Evolutionary conservation across 2,797 vertebrate species (phyloP).

Genomic region (Poeciliopsis gracilis): DNA sequence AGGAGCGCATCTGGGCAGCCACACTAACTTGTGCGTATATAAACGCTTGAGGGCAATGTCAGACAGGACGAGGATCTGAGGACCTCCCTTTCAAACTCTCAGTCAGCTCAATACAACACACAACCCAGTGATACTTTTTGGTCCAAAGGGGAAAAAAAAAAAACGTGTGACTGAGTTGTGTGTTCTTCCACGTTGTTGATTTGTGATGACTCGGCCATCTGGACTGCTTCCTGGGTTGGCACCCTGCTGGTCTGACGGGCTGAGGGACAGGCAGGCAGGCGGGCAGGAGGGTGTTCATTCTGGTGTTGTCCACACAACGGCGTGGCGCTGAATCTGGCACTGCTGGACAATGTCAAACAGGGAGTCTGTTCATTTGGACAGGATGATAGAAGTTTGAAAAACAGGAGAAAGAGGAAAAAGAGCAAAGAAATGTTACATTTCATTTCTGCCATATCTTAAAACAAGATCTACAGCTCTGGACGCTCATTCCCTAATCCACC

Average conservation of each 20-base stretch:
- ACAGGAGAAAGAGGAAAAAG: slow-evolving; percentile 14
- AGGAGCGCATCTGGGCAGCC: slow-evolving; percentile 64
- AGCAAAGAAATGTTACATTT: slow-evolving; percentile 47
- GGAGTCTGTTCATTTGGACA: slow-evolving; percentile 68
- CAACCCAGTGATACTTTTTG: slow-evolving; percentile 63
- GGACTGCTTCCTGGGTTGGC: slow-evolving; percentile 68
- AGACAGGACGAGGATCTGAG: slow-evolving; percentile 58
- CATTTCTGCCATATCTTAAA: slow-evolving; percentile 56
- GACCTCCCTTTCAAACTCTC: slow-evolving; percentile 51
- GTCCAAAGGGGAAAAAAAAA: slow-evolving; percentile 62
- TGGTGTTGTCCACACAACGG: slow-evolving; percentile 74
- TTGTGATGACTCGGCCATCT: slow-evolving; percentile 65
- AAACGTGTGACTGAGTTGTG: slow-evolving; percentile 54
- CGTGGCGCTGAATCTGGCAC: slow-evolving; percentile 72
- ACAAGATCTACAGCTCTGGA: slow-evolving; percentile 46
- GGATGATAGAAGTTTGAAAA: neutral
- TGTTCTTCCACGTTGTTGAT: slow-evolving; percentile 46
- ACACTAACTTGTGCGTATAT: slow-evolving; percentile 37
- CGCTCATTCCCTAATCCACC: slow-evolving; percentile 58
- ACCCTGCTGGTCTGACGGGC: slow-evolving; percentile 70
- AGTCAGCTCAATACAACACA: slow-evolving; percentile 53
- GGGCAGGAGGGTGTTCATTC: slow-evolving; percentile 60
- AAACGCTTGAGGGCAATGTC: slow-evolving; percentile 57
- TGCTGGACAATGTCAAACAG: slow-evolving; percentile 67
- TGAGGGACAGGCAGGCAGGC: slow-evolving; percentile 52